Percentiles rank a stretch among this genome's conserved stretches.
Evolutionary conservation across 2,113 vertebrate species (phyloP).

Genomic region (Oenanthe melanoleuca): DNA sequence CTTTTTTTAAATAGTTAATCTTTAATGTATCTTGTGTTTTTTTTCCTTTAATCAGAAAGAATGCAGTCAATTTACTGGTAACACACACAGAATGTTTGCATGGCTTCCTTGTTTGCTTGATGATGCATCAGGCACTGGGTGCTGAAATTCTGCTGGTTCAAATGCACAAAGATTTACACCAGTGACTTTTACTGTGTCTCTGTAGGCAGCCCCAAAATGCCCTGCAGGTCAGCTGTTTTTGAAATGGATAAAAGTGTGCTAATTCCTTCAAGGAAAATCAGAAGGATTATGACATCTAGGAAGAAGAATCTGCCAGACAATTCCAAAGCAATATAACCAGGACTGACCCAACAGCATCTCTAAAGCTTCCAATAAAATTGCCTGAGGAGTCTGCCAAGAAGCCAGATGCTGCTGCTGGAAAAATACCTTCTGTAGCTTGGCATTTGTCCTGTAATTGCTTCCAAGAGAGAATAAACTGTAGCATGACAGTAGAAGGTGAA

Average conservation of each 20-base stretch:
- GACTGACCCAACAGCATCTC: slow-evolving; percentile 72
- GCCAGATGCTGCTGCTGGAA: slow-evolving; percentile 85
- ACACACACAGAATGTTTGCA: background rate
- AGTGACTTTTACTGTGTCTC: background rate
- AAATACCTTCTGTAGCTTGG: slow-evolving; percentile 77
- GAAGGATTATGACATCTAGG: slow-evolving; percentile 49
- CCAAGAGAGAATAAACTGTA: slow-evolving; percentile 72
- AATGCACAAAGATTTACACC: background rate
- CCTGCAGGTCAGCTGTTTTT: slow-evolving; percentile 42
- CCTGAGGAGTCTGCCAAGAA: slow-evolving; percentile 78
- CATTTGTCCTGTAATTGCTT: slow-evolving; percentile 77
- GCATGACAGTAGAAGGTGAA: slow-evolving; percentile 51
- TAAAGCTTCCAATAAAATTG: slow-evolving; percentile 70
- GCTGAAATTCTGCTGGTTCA: background rate
- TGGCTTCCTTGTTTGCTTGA: background rate
- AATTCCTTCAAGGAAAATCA: slow-evolving; percentile 55
- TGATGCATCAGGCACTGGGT: background rate
- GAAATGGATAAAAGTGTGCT: slow-evolving; percentile 20
- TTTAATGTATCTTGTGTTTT: background rate
- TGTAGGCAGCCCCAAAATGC: background rate
- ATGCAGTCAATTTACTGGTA: background rate
- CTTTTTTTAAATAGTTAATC: background rate
- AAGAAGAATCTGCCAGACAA: slow-evolving; percentile 44
- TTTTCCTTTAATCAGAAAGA: background rate
- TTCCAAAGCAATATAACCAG: slow-evolving; percentile 38